Conservation (phyloP, 1,140 invertebrate species). For the Caenorhabditis latens region DNA sequence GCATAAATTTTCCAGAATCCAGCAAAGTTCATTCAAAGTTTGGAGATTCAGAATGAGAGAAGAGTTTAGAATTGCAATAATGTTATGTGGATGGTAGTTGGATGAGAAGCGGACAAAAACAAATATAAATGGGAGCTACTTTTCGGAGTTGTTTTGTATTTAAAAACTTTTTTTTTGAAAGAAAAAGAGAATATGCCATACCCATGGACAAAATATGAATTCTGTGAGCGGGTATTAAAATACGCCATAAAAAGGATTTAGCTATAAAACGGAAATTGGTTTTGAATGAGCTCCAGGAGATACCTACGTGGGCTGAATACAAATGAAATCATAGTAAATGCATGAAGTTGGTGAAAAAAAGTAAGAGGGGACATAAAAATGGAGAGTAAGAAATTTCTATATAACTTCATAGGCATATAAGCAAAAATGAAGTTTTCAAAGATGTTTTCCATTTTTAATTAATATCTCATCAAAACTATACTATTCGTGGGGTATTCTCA, state of each 20-base stretch:
- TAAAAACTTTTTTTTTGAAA: neutral
- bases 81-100: neutral
- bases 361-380: too few relatives aligned
- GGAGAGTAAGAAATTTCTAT: too few relatives aligned
- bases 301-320: too few relatives aligned
- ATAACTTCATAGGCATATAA: too few relatives aligned
- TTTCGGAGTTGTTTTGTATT: neutral
- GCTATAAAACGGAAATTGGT: neutral
- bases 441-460: too few relatives aligned
- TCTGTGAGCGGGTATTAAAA: neutral
- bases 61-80: neutral
- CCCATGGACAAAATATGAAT: neutral
- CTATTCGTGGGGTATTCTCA: too few relatives aligned
- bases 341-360: too few relatives aligned
- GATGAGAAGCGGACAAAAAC: neutral
- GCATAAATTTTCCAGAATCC: constrained; percentile 31
- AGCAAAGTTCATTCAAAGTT: neutral
- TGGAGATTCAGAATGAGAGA: neutral
- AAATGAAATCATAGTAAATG: too few relatives aligned
- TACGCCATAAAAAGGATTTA: neutral
- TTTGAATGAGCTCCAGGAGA: neutral
- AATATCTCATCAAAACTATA: too few relatives aligned
- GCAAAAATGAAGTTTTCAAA: too few relatives aligned
- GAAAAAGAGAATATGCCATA: neutral
- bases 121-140: neutral